These are phyloP conservation scores for Poecilia velifera DNA, from an alignment of 2,797 vertebrate genomes.

Conservation along the genomic window DNA sequence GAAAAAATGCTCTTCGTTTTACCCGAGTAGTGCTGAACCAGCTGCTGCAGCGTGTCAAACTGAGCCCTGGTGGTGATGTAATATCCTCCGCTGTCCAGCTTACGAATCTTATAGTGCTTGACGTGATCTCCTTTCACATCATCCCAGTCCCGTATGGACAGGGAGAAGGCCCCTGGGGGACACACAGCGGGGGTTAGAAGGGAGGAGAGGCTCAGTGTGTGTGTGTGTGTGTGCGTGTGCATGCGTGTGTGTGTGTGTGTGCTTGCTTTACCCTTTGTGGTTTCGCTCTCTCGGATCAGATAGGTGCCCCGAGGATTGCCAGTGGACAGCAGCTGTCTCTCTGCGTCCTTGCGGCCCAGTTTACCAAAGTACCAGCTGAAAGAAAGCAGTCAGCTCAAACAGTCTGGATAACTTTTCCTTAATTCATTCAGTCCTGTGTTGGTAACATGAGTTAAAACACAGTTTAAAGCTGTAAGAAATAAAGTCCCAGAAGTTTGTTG, in stretches of 20 bases:
- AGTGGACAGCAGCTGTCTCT: slow-evolving; percentile 93
- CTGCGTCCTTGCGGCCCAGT: slow-evolving; percentile 95
- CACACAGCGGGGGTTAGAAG: background rate
- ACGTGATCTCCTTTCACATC: slow-evolving; percentile 97
- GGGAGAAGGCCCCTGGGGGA: slow-evolving; percentile 91
- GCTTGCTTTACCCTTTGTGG: slow-evolving; percentile 90
- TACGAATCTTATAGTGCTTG: slow-evolving; percentile 99
- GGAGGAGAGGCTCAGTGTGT: background rate
- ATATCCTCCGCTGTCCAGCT: slow-evolving; percentile 97
- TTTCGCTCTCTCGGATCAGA: slow-evolving; percentile 96
- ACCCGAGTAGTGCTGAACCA: slow-evolving; percentile 98
- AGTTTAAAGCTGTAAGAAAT: background rate
- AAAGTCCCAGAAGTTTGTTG: background rate
- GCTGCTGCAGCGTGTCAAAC: slow-evolving; percentile 95
- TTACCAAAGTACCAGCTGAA: slow-evolving; percentile 98
- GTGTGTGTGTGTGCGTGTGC: slow-evolving; percentile 19
- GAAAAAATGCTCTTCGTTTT: slow-evolving; percentile 31
- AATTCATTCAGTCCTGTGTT: no score
- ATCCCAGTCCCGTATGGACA: slow-evolving; percentile 98
- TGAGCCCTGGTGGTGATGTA: slow-evolving; percentile 98
- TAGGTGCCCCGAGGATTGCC: slow-evolving; percentile 94
- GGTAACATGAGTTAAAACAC: background rate
- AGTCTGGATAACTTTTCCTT: background rate
- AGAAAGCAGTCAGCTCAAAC: background rate
- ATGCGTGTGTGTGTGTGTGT: background rate